Evolutionary conservation across 2,113 vertebrate genomes (phyloP).

Genomic region (Prionailurus viverrinus): DNA sequence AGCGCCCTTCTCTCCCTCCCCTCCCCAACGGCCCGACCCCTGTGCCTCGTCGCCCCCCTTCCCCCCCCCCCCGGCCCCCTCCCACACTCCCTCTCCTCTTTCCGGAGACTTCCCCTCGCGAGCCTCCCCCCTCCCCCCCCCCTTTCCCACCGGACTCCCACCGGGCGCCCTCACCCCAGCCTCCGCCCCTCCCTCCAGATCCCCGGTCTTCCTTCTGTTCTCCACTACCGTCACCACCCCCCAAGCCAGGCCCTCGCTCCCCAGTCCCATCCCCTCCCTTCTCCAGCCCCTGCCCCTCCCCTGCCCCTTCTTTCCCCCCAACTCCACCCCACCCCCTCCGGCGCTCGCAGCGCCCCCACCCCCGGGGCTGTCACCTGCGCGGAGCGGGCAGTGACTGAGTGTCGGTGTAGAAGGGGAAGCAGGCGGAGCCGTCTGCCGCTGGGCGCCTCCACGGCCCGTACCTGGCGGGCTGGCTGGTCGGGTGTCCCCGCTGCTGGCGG

Average conservation of each 20-base stretch:
- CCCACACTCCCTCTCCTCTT: not conserved
- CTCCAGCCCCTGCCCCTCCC: not conserved
- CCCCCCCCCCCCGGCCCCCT: not conserved
- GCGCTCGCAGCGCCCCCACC: not conserved
- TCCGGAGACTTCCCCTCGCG: not conserved
- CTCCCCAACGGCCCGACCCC: not conserved
- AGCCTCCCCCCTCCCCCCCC: not conserved
- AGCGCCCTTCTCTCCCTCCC: not conserved
- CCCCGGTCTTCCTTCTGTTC: not conserved
- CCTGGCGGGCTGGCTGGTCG: not conserved
- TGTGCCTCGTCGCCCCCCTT: not conserved
- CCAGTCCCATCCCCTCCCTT: too few relatives aligned
- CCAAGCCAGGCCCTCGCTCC: not conserved
- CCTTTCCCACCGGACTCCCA: not conserved
- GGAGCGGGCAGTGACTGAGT: not conserved
- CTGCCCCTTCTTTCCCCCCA: not conserved
- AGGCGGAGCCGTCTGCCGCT: not conserved
- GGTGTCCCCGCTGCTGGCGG: not conserved
- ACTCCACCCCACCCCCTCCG: not conserved
- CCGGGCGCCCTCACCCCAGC: not conserved
- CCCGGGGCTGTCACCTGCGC: slow-evolving; percentile 71
- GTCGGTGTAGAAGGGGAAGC: not conserved
- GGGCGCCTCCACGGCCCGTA: not conserved
- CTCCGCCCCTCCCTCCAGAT: not conserved
- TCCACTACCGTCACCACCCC: not conserved